phyloP scores from a whole-genome alignment of 2,797 vertebrate species.

The Poliocrania exsul region DNA sequence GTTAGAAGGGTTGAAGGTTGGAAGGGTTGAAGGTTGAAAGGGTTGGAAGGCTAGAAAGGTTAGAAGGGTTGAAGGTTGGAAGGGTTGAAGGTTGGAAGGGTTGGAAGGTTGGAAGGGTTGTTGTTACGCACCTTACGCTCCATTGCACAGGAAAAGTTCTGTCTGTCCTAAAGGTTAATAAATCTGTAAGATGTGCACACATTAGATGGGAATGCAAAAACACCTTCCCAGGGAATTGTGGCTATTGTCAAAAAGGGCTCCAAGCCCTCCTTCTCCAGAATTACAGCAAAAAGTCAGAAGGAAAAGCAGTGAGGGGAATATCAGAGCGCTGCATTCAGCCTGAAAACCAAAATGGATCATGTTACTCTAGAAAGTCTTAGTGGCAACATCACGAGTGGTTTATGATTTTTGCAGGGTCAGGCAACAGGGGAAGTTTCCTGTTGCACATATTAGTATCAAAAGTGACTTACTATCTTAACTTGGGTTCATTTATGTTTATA shows the following conservation, averaged over 20 bases:
- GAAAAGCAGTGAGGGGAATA: background rate
- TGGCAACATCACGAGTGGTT: background rate
- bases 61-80: background rate
- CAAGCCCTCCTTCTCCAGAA: background rate
- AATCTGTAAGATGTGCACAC: background rate
- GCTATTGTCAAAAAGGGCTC: background rate
- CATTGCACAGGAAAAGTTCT: background rate
- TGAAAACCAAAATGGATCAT: background rate
- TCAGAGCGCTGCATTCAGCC: background rate
- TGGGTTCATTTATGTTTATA: background rate
- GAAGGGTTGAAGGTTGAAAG: background rate
- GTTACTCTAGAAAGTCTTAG: background rate
- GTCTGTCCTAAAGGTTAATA: background rate
- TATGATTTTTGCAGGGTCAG: background rate
- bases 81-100: background rate
- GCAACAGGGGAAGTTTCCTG: background rate
- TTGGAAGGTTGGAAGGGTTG: background rate
- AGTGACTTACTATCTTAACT: background rate
- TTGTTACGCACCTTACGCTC: rapidly evolving
- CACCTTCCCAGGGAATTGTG: background rate
- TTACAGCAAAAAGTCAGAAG: background rate
- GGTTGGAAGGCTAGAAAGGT: too few species aligned
- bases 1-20: background rate
- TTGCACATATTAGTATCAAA: background rate
- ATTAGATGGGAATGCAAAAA: background rate